Base-by-base conservation (phyloP, 2,113 vertebrate genomes). In the Dasyurus viverrinus region DNA sequence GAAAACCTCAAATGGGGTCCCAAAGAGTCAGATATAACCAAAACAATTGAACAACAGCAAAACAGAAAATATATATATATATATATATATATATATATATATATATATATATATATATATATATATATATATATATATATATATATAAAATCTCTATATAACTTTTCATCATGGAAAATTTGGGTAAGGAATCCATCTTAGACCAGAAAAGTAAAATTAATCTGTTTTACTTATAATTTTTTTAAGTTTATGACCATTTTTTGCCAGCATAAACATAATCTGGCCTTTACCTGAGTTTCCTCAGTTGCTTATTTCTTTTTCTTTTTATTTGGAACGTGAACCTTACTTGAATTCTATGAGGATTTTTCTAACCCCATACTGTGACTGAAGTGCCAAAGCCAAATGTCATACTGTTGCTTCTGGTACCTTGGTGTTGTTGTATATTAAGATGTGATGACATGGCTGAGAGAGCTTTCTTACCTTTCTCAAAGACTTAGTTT, bases 261-360 rank as follows among this genome's bases (percentile, higher is more conserved):
- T 94, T 96, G 92, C 94, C 90, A 96, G 42, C 94, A 89, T 95
- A 97, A 97, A 96, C 90, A 92, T 94, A 55, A 96, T 94, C 90
- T 97, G 94, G 96, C 95, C 27, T 96, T 95, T 94, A 93, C 95
- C 14, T 7, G 30, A 42, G 4, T 76, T 98, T 98, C 94, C 94
- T 97, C 93, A 97, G 0, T 92, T 96, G 94, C 93, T 97, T 89
- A 89, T 0, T 0, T 93, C n/a, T 48, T 97, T 96, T 93, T 92
- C 89, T 96, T 91, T 22, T 4, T 95, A 92, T 95, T 97, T 97
- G 54, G 91, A 97, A 90, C 96, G 91, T 76, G 92, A 97, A 93
- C 94, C 96, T 68, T 95, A 92, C 96, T 96, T 98, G 96, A 95
- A 95, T 95, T 84, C 96, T 97, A 60, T 96, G 89, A 96, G 95